Percentiles rank a stretch among this genome's conserved stretches.
These are phyloP conservation scores for Aramus guarauna DNA, from an alignment of 2,113 vertebrate species.

Conservation along the genomic window DNA sequence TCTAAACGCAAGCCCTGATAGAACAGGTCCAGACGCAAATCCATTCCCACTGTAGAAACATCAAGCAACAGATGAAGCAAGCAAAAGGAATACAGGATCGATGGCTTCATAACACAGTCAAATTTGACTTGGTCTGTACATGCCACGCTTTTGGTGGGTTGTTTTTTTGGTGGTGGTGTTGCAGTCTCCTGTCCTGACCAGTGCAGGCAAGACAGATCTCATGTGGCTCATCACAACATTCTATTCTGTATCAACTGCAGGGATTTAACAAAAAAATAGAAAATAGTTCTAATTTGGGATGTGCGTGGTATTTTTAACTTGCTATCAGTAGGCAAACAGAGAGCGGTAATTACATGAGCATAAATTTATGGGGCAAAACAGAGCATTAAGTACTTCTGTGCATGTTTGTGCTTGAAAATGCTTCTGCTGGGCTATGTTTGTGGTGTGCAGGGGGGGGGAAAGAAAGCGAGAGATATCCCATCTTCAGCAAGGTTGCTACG, in stretches of 20 bases:
- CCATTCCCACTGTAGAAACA: background rate
- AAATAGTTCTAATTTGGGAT: background rate
- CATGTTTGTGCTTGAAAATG: background rate
- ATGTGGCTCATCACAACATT: background rate
- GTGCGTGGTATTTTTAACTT: constrained; percentile 20
- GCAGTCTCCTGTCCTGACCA: background rate
- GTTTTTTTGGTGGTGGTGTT: background rate
- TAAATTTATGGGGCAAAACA: background rate
- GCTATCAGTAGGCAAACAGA: background rate
- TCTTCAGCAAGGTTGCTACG: background rate
- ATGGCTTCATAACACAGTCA: background rate
- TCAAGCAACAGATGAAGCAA: background rate
- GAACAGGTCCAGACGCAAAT: background rate
- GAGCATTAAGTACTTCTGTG: background rate
- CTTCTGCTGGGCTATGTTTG: background rate
- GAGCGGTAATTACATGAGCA: background rate
- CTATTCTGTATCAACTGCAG: background rate
- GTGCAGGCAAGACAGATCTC: background rate
- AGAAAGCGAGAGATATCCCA: background rate
- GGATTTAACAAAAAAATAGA: constrained; percentile 1
- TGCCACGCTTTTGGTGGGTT: background rate
- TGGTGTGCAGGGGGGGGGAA: background rate
- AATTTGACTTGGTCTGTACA: background rate
- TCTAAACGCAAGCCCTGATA: background rate
- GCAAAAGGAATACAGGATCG: background rate